Evolutionary conservation across 1,140 invertebrate species (phyloP).

Genomic region (Schmidtea mediterranea): DNA sequence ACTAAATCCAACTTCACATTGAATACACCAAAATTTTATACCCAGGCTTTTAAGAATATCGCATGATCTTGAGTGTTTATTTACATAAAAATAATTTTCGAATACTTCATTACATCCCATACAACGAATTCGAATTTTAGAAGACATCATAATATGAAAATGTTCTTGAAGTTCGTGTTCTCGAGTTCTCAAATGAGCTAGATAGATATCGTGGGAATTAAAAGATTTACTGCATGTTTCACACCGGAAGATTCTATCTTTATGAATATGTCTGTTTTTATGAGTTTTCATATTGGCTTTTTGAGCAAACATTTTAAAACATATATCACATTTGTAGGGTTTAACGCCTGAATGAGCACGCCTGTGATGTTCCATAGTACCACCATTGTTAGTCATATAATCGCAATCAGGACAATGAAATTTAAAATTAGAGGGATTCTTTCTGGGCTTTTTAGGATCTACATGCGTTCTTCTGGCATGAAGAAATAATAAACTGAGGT

Average conservation of each 20-base stretch:
- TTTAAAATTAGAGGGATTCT: not conserved
- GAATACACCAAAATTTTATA: not conserved
- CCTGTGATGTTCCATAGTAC: constrained; percentile 7
- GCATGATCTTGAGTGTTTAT: not conserved
- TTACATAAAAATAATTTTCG: not conserved
- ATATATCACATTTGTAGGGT: constrained; percentile 10
- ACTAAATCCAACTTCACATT: not conserved
- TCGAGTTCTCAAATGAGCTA: not conserved
- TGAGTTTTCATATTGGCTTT: constrained; percentile 9
- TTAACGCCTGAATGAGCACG: constrained; percentile 8
- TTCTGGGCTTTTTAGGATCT: not conserved
- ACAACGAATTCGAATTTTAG: not conserved
- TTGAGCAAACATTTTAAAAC: constrained; percentile 10
- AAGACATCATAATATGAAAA: not conserved
- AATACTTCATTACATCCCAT: not conserved
- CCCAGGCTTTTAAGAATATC: not conserved
- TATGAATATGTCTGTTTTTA: constrained; percentile 4
- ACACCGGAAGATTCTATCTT: constrained; percentile 2
- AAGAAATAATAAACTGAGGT: not conserved
- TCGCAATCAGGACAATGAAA: not conserved
- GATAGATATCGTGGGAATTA: not conserved
- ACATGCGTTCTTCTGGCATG: not conserved
- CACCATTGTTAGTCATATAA: constrained; percentile 1
- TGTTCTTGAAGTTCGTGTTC: not conserved
- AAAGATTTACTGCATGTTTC: not conserved